These are phyloP conservation scores for Acrocephalus arundinaceus DNA, from an alignment of 2,113 vertebrate species.

Conservation along the genomic window DNA sequence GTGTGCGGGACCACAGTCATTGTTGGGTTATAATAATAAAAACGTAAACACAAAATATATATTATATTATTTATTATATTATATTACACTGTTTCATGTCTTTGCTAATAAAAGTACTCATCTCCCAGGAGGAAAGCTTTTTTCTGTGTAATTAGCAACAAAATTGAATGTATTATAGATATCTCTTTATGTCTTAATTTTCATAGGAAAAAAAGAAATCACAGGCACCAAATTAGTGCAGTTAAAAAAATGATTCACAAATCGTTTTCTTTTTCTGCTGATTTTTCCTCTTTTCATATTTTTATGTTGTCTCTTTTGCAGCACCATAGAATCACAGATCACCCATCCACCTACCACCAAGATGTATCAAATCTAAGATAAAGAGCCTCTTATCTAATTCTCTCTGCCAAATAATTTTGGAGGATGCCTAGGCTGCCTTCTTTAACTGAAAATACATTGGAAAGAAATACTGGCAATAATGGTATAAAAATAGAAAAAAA, in stretches of 20 bases:
- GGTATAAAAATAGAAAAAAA: background rate
- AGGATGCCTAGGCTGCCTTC: background rate
- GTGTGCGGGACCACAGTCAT: background rate
- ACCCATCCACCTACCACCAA: background rate
- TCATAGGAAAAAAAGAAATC: background rate
- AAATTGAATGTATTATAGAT: background rate
- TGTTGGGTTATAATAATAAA: background rate
- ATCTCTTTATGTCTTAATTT: background rate
- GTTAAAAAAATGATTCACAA: background rate
- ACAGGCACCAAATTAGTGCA: background rate
- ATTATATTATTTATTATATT: background rate
- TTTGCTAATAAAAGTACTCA: background rate
- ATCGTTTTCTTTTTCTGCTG: background rate
- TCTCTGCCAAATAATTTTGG: background rate
- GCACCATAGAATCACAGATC: background rate
- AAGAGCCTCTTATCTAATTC: background rate
- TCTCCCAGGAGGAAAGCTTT: background rate
- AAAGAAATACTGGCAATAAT: background rate
- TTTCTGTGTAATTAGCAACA: background rate
- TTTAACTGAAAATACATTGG: background rate
- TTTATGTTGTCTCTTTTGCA: background rate
- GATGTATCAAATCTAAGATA: background rate
- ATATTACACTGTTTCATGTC: background rate
- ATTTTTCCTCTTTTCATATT: background rate
- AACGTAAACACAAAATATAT: background rate